A percentile compares a stretch with the other conserved stretches of the same genome.
These are phyloP conservation scores for Atopsyche davidsoni DNA, from an alignment of 1,140 invertebrate species.

Conservation along the genomic window DNA sequence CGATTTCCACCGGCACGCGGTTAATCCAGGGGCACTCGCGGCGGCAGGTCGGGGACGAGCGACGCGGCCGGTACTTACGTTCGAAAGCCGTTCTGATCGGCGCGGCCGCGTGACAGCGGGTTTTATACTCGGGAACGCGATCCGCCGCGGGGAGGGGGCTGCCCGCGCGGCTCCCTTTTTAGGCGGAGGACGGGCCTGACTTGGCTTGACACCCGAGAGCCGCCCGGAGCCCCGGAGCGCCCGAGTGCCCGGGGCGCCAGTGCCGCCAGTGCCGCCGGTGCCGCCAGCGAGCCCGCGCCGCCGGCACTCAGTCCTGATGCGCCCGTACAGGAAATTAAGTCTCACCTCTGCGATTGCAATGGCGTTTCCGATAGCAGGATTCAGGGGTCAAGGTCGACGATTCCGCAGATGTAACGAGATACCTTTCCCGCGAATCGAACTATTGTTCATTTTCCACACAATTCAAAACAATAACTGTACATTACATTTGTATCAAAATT, in stretches of 20 bases:
- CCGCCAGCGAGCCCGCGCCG: conserved; percentile 23
- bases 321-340: no score
- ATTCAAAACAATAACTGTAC: no score
- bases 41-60: conserved; percentile 39
- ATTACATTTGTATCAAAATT: no score
- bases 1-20: conserved; percentile 26
- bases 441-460: no score
- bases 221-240: conserved; percentile 28
- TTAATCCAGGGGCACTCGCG: conserved; percentile 25
- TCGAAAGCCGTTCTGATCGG: conserved; percentile 89
- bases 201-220: conserved; percentile 21
- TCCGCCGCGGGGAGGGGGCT: conserved; percentile 44
- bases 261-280: no score
- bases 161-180: conserved; percentile 57
- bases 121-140: conserved; percentile 86
- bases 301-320: conserved; percentile 14
- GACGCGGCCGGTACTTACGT: conserved; percentile 52
- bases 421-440: no score
- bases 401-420: no score
- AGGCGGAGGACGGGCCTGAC: conserved; percentile 44
- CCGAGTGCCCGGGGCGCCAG: conserved; percentile 34
- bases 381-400: no score
- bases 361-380: no score
- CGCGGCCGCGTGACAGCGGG: conserved; percentile 57
- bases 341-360: no score